Base-by-base conservation (phyloP, 2,888 invertebrate genomes). In the Lasioglossum figueresi region DNA sequence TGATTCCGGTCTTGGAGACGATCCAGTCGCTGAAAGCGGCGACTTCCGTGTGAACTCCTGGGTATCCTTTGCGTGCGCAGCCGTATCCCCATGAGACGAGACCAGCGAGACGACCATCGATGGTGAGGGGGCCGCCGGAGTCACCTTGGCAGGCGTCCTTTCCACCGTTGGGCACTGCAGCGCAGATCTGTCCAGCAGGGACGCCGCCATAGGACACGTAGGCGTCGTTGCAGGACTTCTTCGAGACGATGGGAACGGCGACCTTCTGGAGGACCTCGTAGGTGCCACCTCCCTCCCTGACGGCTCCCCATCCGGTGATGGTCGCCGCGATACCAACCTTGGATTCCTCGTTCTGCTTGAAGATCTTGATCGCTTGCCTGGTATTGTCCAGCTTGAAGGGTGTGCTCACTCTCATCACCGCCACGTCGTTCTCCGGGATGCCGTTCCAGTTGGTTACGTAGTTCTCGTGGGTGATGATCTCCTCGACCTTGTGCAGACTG, bases 81-180 rank as follows among this genome's bases (percentile, higher is more conserved):
- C 96, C 96, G 83, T 95, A 95, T 82, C 96, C 96, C 96, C 96
- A 94, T 4, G 94, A 94, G 0, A 93, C 92, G 66, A 94, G 79
- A 5, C 94, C 94, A 19, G 92, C 92, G 6, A 92, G 91, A 52
- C 91, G 91, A 23, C 89, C 90, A 0, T 81, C 74, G 48, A 94
- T 89, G 63, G 89, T 91, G 40, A 93, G 79, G 0, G 94, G 93
- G 5, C 94, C 93, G 74, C 94, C 94, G 0, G 94, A 94, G 76
- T 94, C 94, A 31, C 93, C 93, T n/a, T 92, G 92, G 84, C 94
- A 94, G 4, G 92, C 83, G 78, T 93, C 93, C 6, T 91, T 96
- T 12, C 96, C 97, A 8, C 97, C 97, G 83, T 95, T 94, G 8
- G 95, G 94, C 0, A 93, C 93, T 0, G 96, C 96, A 3, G 97